A percentile compares a stretch with the other conserved stretches of the same genome.
Conservation (phyloP, 92 coral and sea anemone species). For the Palythoa grandiflora region DNA sequence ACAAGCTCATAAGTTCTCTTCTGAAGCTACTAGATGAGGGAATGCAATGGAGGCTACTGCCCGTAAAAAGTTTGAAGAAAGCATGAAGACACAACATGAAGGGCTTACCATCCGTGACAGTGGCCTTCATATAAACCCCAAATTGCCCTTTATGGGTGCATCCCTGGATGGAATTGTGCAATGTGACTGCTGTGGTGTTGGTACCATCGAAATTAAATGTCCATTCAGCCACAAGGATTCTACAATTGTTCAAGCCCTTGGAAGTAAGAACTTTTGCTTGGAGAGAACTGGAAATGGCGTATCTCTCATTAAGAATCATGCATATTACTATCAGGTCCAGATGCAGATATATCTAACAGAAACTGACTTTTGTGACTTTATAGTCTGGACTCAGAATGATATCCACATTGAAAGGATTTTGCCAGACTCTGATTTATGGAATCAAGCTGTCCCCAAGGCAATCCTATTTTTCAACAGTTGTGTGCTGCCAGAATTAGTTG, state of each 20-base stretch:
- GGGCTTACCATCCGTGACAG: slow-evolving; percentile 8
- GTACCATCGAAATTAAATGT: background rate
- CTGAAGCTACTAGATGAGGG: slow-evolving; percentile 42
- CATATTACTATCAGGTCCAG: slow-evolving; percentile 39
- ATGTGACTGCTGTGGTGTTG: slow-evolving; percentile 30
- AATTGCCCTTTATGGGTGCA: slow-evolving; percentile 43
- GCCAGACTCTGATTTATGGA: slow-evolving; percentile 61
- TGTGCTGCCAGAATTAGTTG: slow-evolving; percentile 68
- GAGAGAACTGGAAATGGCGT: background rate
- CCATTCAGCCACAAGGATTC: background rate
- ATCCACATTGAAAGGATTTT: slow-evolving; percentile 50
- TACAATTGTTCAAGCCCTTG: background rate
- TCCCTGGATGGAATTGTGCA: slow-evolving; percentile 43
- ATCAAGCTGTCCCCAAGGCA: slow-evolving; percentile 44
- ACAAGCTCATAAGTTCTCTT: slow-evolving; percentile 26
- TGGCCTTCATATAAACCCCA: slow-evolving; percentile 46
- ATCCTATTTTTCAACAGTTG: slow-evolving; percentile 27
- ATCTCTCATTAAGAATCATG: background rate
- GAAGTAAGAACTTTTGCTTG: background rate
- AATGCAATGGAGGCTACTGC: slow-evolving; percentile 28
- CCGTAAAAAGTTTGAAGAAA: background rate
- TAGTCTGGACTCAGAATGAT: slow-evolving; percentile 62
- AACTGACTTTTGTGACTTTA: slow-evolving; percentile 60
- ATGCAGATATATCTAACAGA: slow-evolving; percentile 35
- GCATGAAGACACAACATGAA: background rate